Base-by-base conservation (phyloP, 2,888 invertebrate genomes). In the Drosophila ezoana region DNA sequence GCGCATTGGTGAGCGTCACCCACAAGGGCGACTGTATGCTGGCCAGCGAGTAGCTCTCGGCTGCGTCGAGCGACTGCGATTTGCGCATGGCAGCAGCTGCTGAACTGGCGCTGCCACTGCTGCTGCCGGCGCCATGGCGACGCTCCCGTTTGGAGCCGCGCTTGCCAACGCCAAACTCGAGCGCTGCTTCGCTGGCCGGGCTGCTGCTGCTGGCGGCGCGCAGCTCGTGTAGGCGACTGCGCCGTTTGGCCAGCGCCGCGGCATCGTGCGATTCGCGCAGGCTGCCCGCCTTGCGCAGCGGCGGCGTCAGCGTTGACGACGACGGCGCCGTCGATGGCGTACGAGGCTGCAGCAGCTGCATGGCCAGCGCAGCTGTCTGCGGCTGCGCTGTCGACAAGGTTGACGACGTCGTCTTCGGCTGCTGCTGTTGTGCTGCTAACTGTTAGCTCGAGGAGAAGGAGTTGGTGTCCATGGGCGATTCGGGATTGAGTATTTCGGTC, bases 1-100 rank as follows among this genome's bases (percentile, higher is more conserved):
- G 95, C 87, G 95, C 95, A 89, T 95, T 94, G 59, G 96, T 96
- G 82, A 96, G 93, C 56, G 96, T 95, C 54, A 95, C 96, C 96
- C 96, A 96, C 76, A 97, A 93, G 52, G 96, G 96, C 72, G 96
- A 95, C 87, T 95, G 95, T 92, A 94, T 95, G 62, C 94, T 93
- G 38, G 93, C 91, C 67, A 91, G 59, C 10, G 91, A 87, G 54
- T 78, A 91, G 32, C 81, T 73, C 20, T 90, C 89, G 51, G 70
- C 79, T 9, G 89, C 81, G 56, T 90, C 91, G 38, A 91, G 54
- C 0, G 90, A 90, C 33, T 84, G 84, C 3, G 90, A 90, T 52
- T 90, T 91, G 16, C 86, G 87, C 81, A 87, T 90, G 18, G 63
- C 66, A 0, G 63, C 44, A 5, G 72, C 28, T 11, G 58, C 32